Evolutionary conservation across 2,797 vertebrate species (phyloP).

Genomic region (Acanthurus tractus): DNA sequence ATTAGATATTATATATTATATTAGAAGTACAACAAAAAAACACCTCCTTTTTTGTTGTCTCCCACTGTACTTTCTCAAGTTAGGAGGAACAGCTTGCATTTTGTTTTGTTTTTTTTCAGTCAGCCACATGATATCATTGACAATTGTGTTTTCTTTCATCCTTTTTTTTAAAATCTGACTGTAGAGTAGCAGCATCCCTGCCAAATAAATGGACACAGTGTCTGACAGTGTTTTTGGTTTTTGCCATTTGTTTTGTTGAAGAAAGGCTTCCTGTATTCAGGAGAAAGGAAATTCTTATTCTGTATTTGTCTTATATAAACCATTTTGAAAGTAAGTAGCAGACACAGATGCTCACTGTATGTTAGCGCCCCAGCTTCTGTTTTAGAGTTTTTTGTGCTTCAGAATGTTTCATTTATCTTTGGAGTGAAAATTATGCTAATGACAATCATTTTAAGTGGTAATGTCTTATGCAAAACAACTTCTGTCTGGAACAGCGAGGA

Average conservation of each 20-base stretch:
- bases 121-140: constrained; percentile 40
- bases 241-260: constrained; percentile 72
- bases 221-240: constrained; percentile 77
- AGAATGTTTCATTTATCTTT: neutral
- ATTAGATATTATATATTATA: no score
- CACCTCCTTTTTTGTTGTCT: constrained; percentile 1
- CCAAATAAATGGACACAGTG: constrained; percentile 70
- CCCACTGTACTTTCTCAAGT: constrained; percentile 4
- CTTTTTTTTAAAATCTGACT: constrained; percentile 71
- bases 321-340: constrained; percentile 6
- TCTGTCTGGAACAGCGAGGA: neutral
- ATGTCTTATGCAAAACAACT: neutral
- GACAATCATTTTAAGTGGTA: neutral
- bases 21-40: constrained; percentile 3
- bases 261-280: constrained; percentile 47
- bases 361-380: neutral
- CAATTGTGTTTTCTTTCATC: neutral
- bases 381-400: neutral
- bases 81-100: constrained; percentile 23
- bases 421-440: neutral
- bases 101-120: constrained; percentile 37
- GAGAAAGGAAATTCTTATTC: constrained; percentile 36
- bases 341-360: constrained; percentile 22
- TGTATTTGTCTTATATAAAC: neutral
- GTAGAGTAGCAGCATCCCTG: constrained; percentile 57